Conservation (phyloP, 1,140 invertebrate genomes). For the Cataglyphis hispanica region DNA sequence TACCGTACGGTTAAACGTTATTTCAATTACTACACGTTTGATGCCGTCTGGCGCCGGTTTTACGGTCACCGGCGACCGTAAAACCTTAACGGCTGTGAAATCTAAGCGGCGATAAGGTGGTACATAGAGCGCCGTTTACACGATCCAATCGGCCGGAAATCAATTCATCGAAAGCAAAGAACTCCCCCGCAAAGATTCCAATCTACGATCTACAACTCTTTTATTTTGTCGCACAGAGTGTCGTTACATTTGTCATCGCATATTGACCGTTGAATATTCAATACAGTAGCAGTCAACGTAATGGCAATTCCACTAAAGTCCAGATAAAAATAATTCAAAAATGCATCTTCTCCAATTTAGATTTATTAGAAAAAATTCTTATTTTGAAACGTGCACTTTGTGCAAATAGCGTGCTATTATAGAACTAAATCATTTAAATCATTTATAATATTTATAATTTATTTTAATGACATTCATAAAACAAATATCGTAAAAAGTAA, state of each 20-base stretch:
- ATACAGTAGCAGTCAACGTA: neutral
- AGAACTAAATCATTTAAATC: neutral
- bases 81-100: constrained; percentile 74
- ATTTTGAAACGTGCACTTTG: neutral
- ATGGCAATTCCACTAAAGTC: constrained; percentile 11
- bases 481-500: neutral
- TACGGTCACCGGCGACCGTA: constrained; percentile 52
- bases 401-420: neutral
- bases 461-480: neutral
- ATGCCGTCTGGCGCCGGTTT: constrained; percentile 72
- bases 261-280: constrained; percentile 33
- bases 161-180: constrained; percentile 64
- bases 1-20: constrained; percentile 64
- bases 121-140: constrained; percentile 62
- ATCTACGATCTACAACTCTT: constrained; percentile 18
- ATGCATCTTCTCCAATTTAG: neutral
- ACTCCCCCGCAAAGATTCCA: constrained; percentile 10
- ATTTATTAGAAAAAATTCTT: neutral
- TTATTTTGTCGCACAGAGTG: constrained; percentile 41
- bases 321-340: neutral
- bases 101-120: constrained; percentile 70
- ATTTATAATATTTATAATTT: constrained; percentile 2
- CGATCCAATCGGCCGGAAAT: constrained; percentile 69
- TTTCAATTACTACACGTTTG: constrained; percentile 74
- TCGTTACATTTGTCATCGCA: constrained; percentile 44